Base-by-base conservation (phyloP, 2,888 invertebrate species). In the Xylota sylvarum region DNA sequence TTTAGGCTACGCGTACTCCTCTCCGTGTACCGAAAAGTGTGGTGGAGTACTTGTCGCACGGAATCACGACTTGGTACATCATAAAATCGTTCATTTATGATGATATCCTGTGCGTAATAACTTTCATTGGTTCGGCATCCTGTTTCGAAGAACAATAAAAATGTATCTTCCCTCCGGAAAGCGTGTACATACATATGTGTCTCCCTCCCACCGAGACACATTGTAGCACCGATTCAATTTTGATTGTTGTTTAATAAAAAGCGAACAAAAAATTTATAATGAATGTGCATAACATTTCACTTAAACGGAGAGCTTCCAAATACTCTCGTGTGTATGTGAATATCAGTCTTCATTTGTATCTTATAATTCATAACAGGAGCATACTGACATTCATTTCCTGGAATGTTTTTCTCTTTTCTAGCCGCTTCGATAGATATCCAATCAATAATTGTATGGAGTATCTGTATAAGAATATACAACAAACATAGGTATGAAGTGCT, bases 91-190 rank as follows among this genome's bases (percentile, higher is more conserved):
- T 40, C 62, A 73, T 23, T 73, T 50, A 37, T 64, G 64, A 40
- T 14, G 73, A 64, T 60, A 73, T 73, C 72, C 72, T 73, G 74
- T 65, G 62, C 46, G 55, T 56, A 55, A 64, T 74, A 74, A 69
- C 6, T 69, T 40, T 67, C 52, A 67, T 23, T 52, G 52, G 23
- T 37, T 14, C 14, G 1, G 17, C 35, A 19, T 50, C 50, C 23
- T 35, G 50, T 23, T 35, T 35, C 23, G 55, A 10, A 55, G 30
- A 40, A 69, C 52, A 40, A 69, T 55, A 40, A 17, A 30, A 69
- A 69, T 40, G 37, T 30, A 55, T 30, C 40, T 55, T 17, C 30
- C 5, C 67, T 4, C 40, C 23, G 37, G 67, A 50, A 4, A 17
- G 14, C 35, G 5, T 43, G 40, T 14, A 43, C n/a, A 6, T n/a